These are phyloP conservation scores for Metopolophium dirhodum DNA, from an alignment of 1,140 invertebrate genomes.

Conservation along the genomic window DNA sequence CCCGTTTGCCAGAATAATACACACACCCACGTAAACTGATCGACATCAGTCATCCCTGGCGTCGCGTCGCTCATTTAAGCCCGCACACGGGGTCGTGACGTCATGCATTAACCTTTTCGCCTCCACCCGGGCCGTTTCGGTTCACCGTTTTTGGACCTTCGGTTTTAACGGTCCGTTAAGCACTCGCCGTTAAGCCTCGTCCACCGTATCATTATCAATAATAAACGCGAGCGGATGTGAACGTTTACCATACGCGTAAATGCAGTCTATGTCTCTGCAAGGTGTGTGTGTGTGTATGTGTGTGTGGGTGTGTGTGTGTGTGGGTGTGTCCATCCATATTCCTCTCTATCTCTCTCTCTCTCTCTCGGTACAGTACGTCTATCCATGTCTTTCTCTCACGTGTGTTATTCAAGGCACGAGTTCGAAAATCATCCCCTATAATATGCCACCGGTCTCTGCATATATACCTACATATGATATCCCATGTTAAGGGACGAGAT, in stretches of 20 bases:
- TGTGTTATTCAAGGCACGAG: neutral
- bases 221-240: slow-evolving; percentile 36
- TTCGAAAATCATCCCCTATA: neutral
- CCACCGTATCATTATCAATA: slow-evolving; percentile 38
- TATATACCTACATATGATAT: neutral
- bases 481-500: neutral
- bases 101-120: slow-evolving; percentile 53
- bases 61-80: neutral
- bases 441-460: neutral
- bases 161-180: slow-evolving; percentile 54
- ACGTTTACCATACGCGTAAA: slow-evolving; percentile 44
- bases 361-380: neutral
- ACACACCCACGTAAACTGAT: neutral
- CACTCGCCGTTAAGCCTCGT: slow-evolving; percentile 35
- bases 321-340: neutral
- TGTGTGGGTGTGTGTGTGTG: too few species aligned
- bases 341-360: neutral
- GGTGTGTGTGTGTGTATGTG: too few species aligned
- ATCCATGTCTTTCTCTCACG: neutral
- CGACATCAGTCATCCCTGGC: neutral
- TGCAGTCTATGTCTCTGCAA: neutral
- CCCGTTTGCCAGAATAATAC: neutral
- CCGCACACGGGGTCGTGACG: slow-evolving; percentile 27
- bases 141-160: slow-evolving; percentile 39
- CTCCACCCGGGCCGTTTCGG: slow-evolving; percentile 20